Evolutionary conservation across 2,888 invertebrate species (phyloP), one percentile per base, ranked within the genome.

Genomic region (Nycteola revayana): DNA sequence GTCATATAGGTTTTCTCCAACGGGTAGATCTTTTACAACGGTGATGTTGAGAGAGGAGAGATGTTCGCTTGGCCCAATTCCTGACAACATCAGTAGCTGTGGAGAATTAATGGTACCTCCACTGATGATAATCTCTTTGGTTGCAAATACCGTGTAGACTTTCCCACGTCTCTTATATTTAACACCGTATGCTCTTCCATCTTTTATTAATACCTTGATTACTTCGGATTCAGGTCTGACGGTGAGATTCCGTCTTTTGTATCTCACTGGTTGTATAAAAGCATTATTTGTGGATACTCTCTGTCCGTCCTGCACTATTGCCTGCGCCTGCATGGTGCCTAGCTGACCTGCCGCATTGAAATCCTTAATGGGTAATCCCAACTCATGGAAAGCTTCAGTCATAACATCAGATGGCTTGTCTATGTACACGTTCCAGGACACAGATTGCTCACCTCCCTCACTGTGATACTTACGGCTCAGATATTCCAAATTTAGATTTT

Each of bases 221-320:
- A 87, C 91, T 52, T 90, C 87, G 0, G 91, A 79, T 23, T 89
- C 71, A 0, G 89, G 79, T 57, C 75, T 70, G 0, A 92, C 74
- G 0, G 58, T 70, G 2, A 92, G 69, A 57, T 91, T 91, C 1
- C 91, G 59, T 14, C 78, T 48, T 32, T 58, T 89, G 22, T 85
- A 67, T 10, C 93, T 74, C 9, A 93, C 90, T 0, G 93, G 93
- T 41, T 90, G 74, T 7, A 93, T 90, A 54, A 90, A 93, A 0
- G 92, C 93, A 0, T 68, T 77, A 58, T 93, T 93, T 0, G 92
- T 85, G 7, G 92, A 93, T 10, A 86, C 75, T 35, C 93, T 79
- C 47, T 75, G 66, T 0, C 93, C 92, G 41, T 90, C 69, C 10
- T 79, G 64, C 0, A 88, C 66, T 0, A 91, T 89, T 1, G 88